A percentile compares a stretch with the other conserved stretches of the same genome.
phyloP scores from a whole-genome alignment of 2,797 vertebrate species.

The Enteromius viviparus region DNA sequence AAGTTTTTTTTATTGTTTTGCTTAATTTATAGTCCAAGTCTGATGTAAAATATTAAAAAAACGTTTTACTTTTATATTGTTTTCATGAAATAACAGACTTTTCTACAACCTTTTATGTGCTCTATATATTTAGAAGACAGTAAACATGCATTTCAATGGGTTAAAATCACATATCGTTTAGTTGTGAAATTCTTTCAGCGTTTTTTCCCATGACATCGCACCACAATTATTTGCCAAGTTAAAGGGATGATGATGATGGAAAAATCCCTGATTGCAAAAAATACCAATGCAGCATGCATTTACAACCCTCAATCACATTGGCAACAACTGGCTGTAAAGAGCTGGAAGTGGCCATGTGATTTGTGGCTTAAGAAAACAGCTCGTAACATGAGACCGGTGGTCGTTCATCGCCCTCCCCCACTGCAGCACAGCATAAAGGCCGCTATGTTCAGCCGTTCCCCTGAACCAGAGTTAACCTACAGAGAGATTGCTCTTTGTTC shows the following conservation, averaged over 20 bases:
- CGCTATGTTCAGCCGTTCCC: constrained; percentile 65
- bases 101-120: neutral
- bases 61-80: neutral
- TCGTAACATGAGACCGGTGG: constrained; percentile 78
- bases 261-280: constrained; percentile 20
- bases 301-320: constrained; percentile 32
- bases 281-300: constrained; percentile 21
- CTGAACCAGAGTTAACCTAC: constrained; percentile 58
- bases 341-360: constrained; percentile 68
- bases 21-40: neutral
- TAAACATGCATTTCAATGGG: neutral
- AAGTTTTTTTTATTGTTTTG: neutral
- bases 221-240: neutral
- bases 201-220: constrained; percentile 6
- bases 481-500: constrained; percentile 61
- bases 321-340: constrained; percentile 58
- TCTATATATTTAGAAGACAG: neutral
- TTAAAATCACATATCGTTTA: neutral
- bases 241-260: neutral
- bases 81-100: neutral
- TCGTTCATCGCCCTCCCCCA: constrained; percentile 67
- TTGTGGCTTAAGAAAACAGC: constrained; percentile 81
- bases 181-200: neutral
- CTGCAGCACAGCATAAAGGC: constrained; percentile 69
- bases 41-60: neutral